Percentiles rank a stretch among this genome's conserved stretches.
These are phyloP conservation scores for Lasioglossum malachurum DNA, from an alignment of 2,888 invertebrate genomes.

Conservation along the genomic window DNA sequence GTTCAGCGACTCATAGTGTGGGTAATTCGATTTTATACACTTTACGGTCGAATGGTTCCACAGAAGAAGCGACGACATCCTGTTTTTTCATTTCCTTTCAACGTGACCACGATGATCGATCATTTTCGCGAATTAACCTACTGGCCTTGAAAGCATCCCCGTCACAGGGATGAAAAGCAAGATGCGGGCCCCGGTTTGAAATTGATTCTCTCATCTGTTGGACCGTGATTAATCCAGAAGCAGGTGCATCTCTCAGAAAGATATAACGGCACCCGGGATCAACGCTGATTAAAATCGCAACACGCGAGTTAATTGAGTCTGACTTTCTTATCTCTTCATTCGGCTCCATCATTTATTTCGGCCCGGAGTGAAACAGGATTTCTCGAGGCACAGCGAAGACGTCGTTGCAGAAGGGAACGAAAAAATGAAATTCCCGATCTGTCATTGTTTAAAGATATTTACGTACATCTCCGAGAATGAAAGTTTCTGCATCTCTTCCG, in stretches of 20 bases:
- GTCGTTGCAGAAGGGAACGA: neutral
- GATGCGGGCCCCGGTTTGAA: neutral
- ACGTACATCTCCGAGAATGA: neutral
- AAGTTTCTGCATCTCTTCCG: neutral
- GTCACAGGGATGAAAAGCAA: neutral
- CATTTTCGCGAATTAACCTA: conserved; percentile 43
- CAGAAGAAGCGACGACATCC: too few relatives aligned
- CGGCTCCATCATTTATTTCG: neutral
- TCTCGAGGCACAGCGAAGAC: neutral
- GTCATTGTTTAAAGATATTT: conserved; percentile 8
- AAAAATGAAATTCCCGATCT: neutral
- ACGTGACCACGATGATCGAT: neutral
- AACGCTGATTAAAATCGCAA: neutral
- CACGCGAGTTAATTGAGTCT: neutral
- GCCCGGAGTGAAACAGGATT: neutral
- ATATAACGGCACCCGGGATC: conserved; percentile 29
- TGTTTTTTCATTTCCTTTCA: neutral
- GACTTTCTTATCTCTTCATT: neutral
- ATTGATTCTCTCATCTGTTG: conserved; percentile 2
- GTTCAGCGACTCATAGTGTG: neutral
- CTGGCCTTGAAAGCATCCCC: conserved; percentile 36
- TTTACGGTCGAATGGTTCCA: neutral
- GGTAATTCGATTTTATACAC: conserved; percentile 2
- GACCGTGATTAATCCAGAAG: conserved; percentile 8
- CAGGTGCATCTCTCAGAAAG: conserved; percentile 3